Conservation (phyloP, 2,888 invertebrate species). For the Flexamia atlantica region DNA sequence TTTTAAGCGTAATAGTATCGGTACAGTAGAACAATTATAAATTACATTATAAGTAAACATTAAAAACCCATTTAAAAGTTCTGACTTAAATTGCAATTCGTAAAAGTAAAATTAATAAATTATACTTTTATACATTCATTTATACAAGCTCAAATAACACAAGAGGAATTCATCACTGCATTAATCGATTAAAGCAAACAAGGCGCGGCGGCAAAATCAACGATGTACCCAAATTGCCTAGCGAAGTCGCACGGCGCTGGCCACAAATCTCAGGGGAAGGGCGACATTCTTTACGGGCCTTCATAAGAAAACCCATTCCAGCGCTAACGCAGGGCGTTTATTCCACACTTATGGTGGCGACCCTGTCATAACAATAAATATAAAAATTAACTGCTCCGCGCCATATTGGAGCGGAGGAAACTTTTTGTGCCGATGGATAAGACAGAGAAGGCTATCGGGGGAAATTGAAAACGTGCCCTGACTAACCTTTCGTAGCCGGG, state of each 20-base stretch:
- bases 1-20: too few relatives aligned
- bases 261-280: constrained; percentile 7
- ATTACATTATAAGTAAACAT: too few relatives aligned
- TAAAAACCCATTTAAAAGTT: too few relatives aligned
- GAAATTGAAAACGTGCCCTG: constrained; percentile 63
- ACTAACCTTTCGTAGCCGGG: constrained; percentile 60
- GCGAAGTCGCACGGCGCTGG: not conserved
- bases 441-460: constrained; percentile 52
- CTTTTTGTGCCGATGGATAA: constrained; percentile 55
- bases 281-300: constrained; percentile 33
- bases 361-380: constrained; percentile 65
- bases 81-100: too few relatives aligned
- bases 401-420: constrained; percentile 47
- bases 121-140: too few relatives aligned
- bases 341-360: constrained; percentile 63
- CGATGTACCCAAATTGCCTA: constrained; percentile 39
- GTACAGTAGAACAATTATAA: too few relatives aligned
- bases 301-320: constrained; percentile 55
- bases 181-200: not conserved
- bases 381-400: constrained; percentile 65
- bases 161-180: too few relatives aligned
- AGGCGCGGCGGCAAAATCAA: constrained; percentile 24
- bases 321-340: constrained; percentile 61
- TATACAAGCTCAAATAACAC: too few relatives aligned
- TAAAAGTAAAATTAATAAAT: too few relatives aligned